A percentile compares a stretch with the other conserved stretches of the same genome.
Evolutionary conservation across 2,797 vertebrate genomes (phyloP).

Genomic region (Diplodus puntazzo): DNA sequence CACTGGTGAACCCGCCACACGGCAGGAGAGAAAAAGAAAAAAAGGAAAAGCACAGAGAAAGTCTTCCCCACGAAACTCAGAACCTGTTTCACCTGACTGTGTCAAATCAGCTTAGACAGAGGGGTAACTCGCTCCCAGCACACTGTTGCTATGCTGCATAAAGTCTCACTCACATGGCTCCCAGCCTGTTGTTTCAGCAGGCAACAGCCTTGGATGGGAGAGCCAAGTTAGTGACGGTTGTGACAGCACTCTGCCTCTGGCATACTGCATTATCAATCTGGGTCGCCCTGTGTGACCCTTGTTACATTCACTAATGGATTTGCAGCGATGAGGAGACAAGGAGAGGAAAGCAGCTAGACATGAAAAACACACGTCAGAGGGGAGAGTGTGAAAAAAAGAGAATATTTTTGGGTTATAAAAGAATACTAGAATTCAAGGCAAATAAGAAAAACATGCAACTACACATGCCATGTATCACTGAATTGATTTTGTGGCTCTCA

Average conservation of each 20-base stretch:
- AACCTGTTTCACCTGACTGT: conserved; percentile 70
- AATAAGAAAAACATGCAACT: background rate
- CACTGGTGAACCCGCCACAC: background rate
- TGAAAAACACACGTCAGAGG: too few relatives aligned
- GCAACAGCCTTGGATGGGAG: conserved; percentile 49
- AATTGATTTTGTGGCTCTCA: conserved; percentile 28
- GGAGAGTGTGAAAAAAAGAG: background rate
- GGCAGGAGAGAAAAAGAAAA: background rate
- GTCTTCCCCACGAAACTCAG: conserved; percentile 25
- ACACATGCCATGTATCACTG: background rate
- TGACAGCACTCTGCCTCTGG: conserved; percentile 56
- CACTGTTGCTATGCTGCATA: conserved; percentile 66
- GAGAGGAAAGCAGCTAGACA: conserved; percentile 3
- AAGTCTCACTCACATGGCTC: conserved; percentile 56
- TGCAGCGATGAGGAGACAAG: conserved; percentile 3
- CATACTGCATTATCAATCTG: conserved; percentile 65
- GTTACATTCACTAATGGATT: conserved; percentile 38
- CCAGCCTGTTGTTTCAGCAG: conserved; percentile 63
- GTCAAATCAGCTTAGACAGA: conserved; percentile 69
- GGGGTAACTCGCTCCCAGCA: conserved; percentile 45
- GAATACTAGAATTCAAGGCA: background rate
- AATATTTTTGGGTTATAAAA: background rate
- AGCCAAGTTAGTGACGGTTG: conserved; percentile 53
- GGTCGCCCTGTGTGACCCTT: conserved; percentile 54
- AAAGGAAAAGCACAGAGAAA: conserved; percentile 15